phyloP scores from a whole-genome alignment of 2,113 vertebrate species.

The Oreotrochilus melanogaster region DNA sequence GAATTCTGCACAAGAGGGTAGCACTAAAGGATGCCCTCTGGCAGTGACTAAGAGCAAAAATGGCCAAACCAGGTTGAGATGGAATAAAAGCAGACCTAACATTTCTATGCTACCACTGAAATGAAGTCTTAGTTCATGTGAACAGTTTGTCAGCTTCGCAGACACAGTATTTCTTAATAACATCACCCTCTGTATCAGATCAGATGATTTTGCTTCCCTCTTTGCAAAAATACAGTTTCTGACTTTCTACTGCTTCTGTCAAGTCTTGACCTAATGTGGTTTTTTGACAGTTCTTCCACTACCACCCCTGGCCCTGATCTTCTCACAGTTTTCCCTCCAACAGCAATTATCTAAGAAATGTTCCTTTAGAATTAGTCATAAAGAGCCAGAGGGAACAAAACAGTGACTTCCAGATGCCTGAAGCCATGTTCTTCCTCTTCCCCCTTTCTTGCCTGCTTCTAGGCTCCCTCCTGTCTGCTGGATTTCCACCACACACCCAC shows the following conservation, averaged over 20 bases:
- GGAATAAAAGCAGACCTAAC: background rate
- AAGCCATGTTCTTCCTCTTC: background rate
- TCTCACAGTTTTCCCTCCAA: background rate
- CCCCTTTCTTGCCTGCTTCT: background rate
- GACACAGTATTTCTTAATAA: background rate
- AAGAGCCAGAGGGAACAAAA: background rate
- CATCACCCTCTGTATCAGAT: background rate
- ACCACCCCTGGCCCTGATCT: background rate
- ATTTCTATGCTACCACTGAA: background rate
- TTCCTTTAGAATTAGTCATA: background rate
- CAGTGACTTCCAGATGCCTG: background rate
- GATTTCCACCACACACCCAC: background rate
- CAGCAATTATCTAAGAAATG: background rate
- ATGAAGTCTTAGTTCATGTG: background rate
- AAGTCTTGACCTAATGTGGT: background rate
- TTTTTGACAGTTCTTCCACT: background rate
- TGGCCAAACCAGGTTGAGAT: background rate
- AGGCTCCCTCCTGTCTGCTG: background rate
- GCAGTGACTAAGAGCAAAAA: conserved; percentile 30
- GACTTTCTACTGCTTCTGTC: background rate
- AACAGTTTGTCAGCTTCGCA: background rate
- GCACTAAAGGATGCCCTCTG: background rate
- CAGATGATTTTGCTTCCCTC: background rate
- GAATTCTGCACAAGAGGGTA: background rate
- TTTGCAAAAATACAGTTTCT: background rate